phyloP scores from a whole-genome alignment of 2,113 vertebrate genomes.

The Phaethornis superciliosus region DNA sequence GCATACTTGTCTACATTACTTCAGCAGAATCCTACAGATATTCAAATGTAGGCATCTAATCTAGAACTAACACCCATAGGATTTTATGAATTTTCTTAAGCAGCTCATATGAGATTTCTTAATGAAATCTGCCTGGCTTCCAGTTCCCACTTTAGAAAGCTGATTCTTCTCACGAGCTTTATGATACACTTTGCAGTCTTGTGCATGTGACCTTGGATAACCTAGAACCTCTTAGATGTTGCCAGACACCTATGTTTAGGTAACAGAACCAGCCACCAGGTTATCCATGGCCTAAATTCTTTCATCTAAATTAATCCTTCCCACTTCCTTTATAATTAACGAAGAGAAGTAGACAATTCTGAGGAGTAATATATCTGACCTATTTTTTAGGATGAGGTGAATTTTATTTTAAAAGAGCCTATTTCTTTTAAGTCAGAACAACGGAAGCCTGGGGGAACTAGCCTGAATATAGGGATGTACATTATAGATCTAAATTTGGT shows the following conservation, averaged over 20 bases:
- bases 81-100: neutral
- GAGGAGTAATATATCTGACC: neutral
- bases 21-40: neutral
- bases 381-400: conserved; percentile 14
- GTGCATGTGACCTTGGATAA: neutral
- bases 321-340: conserved; percentile 25
- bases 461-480: neutral
- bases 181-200: neutral
- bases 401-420: conserved; percentile 33
- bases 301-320: conserved; percentile 13
- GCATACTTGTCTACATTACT: neutral
- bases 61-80: neutral
- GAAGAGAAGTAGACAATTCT: neutral
- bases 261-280: neutral
- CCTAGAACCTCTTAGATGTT: neutral
- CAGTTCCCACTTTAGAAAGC: neutral
- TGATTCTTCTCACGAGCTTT: neutral
- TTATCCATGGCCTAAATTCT: neutral
- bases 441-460: conserved; percentile 17
- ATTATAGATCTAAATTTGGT: conserved; percentile 23
- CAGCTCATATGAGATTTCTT: neutral
- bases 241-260: neutral
- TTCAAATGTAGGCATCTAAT: neutral
- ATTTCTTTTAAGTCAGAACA: conserved; percentile 4
- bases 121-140: neutral